A percentile compares a stretch with the other conserved stretches of the same genome.
Evolutionary conservation across 2,888 invertebrate species (phyloP).

Genomic region (Fragum whitleyi): DNA sequence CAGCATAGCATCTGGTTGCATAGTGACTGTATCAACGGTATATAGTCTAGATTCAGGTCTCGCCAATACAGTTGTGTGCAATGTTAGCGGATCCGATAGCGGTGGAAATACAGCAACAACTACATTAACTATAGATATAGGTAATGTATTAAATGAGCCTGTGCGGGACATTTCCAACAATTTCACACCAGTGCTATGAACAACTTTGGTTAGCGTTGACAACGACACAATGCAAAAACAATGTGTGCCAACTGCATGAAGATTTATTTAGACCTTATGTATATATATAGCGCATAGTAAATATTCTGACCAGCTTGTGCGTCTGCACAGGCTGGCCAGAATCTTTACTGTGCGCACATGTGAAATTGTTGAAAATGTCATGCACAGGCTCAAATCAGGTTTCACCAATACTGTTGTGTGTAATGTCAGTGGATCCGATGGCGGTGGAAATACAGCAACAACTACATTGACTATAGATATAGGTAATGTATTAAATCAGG

Average conservation of each 20-base stretch:
- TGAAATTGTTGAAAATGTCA: no score
- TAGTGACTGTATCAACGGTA: slow-evolving; percentile 22
- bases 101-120: slow-evolving; percentile 24
- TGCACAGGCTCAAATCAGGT: slow-evolving; percentile 37
- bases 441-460: slow-evolving; percentile 13
- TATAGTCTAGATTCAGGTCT: slow-evolving; percentile 41
- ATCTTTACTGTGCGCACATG: no score
- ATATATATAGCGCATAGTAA: no score
- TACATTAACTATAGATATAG: slow-evolving; percentile 31
- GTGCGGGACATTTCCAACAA: no score
- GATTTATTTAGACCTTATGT: no score
- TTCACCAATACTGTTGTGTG: slow-evolving; percentile 25
- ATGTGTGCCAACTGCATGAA: no score
- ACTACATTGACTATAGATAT: slow-evolving; percentile 31
- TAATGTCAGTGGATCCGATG: slow-evolving; percentile 22
- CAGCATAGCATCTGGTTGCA: slow-evolving; percentile 21
- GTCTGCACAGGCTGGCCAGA: no score
- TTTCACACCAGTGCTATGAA: neutral
- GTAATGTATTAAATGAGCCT: no score
- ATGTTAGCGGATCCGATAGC: slow-evolving; percentile 18
- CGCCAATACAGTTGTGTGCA: slow-evolving; percentile 25
- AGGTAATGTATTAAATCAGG: slow-evolving; percentile 39
- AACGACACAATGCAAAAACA: no score
- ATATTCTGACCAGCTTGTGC: no score
- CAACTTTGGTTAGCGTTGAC: slow-evolving; percentile 27